phyloP scores from a whole-genome alignment of 2,113 vertebrate genomes.

The Eudorcas thomsonii region DNA sequence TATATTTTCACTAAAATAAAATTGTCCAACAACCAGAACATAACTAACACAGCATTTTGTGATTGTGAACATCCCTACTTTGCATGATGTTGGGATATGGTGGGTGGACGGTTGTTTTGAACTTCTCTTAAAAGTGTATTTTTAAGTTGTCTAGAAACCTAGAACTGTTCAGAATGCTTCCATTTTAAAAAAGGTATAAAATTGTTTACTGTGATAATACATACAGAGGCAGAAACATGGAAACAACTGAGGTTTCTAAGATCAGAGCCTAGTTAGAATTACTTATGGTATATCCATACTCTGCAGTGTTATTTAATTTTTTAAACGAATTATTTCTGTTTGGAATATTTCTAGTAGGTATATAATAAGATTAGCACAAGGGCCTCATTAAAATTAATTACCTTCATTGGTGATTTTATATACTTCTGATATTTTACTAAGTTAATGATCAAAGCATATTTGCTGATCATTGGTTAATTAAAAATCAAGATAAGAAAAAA shows the following conservation, averaged over 20 bases:
- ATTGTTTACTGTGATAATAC: background rate
- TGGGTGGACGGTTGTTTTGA: background rate
- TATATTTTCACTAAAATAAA: background rate
- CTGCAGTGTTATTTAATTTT: background rate
- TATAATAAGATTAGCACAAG: conserved; percentile 49
- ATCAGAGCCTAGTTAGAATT: background rate
- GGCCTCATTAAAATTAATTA: conserved; percentile 41
- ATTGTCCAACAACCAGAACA: background rate
- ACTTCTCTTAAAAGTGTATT: conserved; percentile 28
- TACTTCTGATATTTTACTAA: conserved; percentile 30
- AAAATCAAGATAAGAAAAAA: conserved; percentile 8
- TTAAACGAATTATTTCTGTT: conserved; percentile 7
- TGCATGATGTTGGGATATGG: background rate
- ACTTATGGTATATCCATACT: background rate
- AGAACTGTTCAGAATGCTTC: conserved; percentile 20
- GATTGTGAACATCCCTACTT: background rate
- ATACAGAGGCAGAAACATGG: background rate
- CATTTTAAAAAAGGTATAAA: background rate
- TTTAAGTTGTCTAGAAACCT: conserved; percentile 42
- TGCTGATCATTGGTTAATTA: conserved; percentile 63
- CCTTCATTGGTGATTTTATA: conserved; percentile 33
- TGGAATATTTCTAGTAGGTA: conserved; percentile 27
- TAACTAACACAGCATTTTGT: background rate
- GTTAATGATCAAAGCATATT: conserved; percentile 62
- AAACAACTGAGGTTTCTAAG: background rate